Evolutionary conservation across 2,888 invertebrate genomes (phyloP), one percentile per base, ranked within the genome.

Genomic region (Brachyopa scutellaris): DNA sequence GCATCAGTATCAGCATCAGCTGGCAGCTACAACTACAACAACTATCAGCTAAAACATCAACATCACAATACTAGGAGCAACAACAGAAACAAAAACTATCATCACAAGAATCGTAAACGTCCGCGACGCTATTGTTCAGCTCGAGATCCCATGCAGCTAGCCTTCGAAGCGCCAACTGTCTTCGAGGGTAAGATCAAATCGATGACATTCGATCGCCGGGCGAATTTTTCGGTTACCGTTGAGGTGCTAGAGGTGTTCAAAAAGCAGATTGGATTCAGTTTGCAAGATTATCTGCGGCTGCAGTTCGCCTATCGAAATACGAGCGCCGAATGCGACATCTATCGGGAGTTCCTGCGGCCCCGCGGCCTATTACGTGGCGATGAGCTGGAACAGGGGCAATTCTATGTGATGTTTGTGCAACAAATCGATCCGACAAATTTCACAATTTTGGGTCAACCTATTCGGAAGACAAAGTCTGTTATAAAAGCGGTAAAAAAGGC

Each of bases 171-270:
- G 84, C 93, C 93, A 84, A 93, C 93, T 64, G 93, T 94, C 51
- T 93, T 94, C 88, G 92, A 92, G 88, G 94, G 93, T 78, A 93
- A 93, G 87, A 93, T 93, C 73, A 91, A 93, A 84, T 93, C 94
- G 85, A 93, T 93, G 92, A 93, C 93, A 85, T 91, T 92, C 62
- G 90, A 92, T 85, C 91, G 92, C 55, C 91, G 92, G 55, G 90
- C 91, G 66, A 93, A 92, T 86, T 94, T 93, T 89, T 92, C 93
- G 84, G 94, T 93, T 85, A 93, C 94, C 77, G 93, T 94, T 89
- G 93, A 93, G 88, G 93, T 94, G 85, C 91, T 92, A 85, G 91
- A 92, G 84, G 92, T 93, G 84, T 93, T 92, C 89, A 94, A 94
- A 89, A 92, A 92, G 85, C 92, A 92, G 84, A 87, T 90, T 83